Percentiles rank a stretch among this genome's conserved stretches.
These are phyloP conservation scores for Leptopterna dolabrata DNA, from an alignment of 2,888 invertebrate genomes.

Conservation along the genomic window DNA sequence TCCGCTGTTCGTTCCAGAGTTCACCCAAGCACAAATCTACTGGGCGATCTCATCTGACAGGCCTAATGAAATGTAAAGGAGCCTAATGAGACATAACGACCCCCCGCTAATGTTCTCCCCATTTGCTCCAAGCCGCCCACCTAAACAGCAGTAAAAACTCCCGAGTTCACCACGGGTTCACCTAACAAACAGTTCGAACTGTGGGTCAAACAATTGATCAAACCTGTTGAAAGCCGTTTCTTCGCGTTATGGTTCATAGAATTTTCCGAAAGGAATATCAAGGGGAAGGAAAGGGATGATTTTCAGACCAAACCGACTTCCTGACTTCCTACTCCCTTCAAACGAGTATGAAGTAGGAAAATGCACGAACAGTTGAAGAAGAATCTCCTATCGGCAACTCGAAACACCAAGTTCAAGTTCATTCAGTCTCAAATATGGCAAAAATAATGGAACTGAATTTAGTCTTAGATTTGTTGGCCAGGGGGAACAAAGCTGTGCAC, in stretches of 20 bases:
- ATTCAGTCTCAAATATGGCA: no score
- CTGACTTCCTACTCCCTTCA: no score
- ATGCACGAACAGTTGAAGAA: no score
- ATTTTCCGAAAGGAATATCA: no score
- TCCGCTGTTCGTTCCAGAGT: background rate
- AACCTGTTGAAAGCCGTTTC: background rate
- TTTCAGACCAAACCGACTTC: no score
- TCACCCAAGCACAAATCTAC: background rate
- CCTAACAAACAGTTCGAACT: background rate
- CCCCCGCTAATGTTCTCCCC: constrained; percentile 19
- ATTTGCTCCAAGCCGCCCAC: background rate
- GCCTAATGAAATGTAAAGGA: constrained; percentile 1
- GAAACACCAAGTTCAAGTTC: no score
- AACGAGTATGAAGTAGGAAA: no score
- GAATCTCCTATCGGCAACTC: no score
- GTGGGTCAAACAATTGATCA: background rate
- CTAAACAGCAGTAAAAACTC: background rate
- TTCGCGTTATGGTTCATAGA: background rate
- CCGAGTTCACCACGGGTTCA: background rate
- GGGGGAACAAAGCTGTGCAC: no score
- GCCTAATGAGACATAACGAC: constrained; percentile 19
- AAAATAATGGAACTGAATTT: no score
- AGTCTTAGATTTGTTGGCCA: no score
- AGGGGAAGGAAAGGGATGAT: no score
- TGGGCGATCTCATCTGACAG: constrained; percentile 2